phyloP scores from a whole-genome alignment of 1,140 invertebrate genomes.

The Tetramorium parvispinum region DNA sequence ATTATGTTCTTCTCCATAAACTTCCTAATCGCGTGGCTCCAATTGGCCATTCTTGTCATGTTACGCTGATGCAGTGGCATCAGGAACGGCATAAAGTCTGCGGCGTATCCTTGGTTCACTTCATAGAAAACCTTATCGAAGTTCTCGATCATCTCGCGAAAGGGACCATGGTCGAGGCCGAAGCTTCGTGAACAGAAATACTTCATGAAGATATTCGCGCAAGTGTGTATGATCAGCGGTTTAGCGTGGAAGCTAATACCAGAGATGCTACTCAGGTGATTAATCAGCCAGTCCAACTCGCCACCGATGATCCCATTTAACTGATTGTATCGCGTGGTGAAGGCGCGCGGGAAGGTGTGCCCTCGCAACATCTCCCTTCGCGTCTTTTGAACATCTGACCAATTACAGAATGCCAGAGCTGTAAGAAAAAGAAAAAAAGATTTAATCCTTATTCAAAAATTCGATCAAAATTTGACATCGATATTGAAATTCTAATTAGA shows the following conservation, averaged over 20 bases:
- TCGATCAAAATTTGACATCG: neutral
- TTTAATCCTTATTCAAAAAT: neutral
- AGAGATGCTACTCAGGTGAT: slow-evolving; percentile 82
- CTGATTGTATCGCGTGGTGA: slow-evolving; percentile 89
- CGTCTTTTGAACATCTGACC: slow-evolving; percentile 92
- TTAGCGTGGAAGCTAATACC: slow-evolving; percentile 85
- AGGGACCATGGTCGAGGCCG: slow-evolving; percentile 88
- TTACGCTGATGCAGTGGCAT: slow-evolving; percentile 90
- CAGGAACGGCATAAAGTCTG: slow-evolving; percentile 95
- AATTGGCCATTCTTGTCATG: slow-evolving; percentile 89
- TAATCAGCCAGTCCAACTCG: slow-evolving; percentile 88
- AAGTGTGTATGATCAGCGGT: slow-evolving; percentile 89
- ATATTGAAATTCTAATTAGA: neutral
- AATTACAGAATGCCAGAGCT: slow-evolving; percentile 95
- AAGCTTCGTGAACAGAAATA: slow-evolving; percentile 94
- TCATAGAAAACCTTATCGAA: slow-evolving; percentile 96
- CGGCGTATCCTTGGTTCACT: slow-evolving; percentile 94
- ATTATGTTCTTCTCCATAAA: slow-evolving; percentile 92
- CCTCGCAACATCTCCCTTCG: slow-evolving; percentile 91
- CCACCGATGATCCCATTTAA: slow-evolving; percentile 88
- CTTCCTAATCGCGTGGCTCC: slow-evolving; percentile 90
- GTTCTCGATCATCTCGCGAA: slow-evolving; percentile 88
- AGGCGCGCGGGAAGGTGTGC: slow-evolving; percentile 91
- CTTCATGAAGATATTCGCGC: slow-evolving; percentile 93
- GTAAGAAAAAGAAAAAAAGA: slow-evolving; percentile 73